A percentile compares a stretch with the other conserved stretches of the same genome.
These are phyloP conservation scores for Petrophora chlorosata DNA, from an alignment of 2,888 invertebrate species.

Conservation along the genomic window DNA sequence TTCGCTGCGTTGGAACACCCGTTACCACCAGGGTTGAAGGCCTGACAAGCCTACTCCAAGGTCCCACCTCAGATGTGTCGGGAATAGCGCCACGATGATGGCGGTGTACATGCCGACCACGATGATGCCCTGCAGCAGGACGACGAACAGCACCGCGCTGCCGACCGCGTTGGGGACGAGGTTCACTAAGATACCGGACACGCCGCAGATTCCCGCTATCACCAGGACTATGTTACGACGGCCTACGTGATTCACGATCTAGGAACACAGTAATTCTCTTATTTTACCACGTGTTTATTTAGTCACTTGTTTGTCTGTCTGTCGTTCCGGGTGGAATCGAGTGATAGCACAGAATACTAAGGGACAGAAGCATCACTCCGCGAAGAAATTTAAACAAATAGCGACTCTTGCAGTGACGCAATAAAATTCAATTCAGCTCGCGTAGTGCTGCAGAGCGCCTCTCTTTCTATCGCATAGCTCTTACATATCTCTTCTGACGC, in stretches of 20 bases:
- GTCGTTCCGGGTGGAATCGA: too few species aligned
- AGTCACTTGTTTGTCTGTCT: not conserved
- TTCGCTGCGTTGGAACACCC: too few species aligned
- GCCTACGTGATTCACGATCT: conserved; percentile 62
- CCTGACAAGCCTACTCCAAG: too few species aligned
- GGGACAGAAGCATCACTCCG: too few species aligned
- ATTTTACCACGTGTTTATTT: not conserved
- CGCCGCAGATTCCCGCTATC: conserved; percentile 72
- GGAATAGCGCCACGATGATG: conserved; percentile 80
- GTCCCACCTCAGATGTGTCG: conserved; percentile 72
- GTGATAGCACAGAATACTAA: too few species aligned
- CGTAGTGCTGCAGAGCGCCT: too few species aligned
- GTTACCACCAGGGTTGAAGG: too few species aligned
- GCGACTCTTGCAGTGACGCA: too few species aligned
- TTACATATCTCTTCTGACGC: too few species aligned
- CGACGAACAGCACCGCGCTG: conserved; percentile 77
- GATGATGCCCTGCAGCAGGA: conserved; percentile 68
- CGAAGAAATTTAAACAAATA: too few species aligned
- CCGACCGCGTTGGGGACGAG: conserved; percentile 83
- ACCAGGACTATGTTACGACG: conserved; percentile 79
- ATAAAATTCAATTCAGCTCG: too few species aligned
- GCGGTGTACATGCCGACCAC: conserved; percentile 78
- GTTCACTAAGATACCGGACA: conserved; percentile 82
- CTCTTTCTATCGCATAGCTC: too few species aligned
- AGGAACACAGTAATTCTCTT: conserved; percentile 2